A percentile compares a stretch with the other conserved stretches of the same genome.
Evolutionary conservation across 2,888 invertebrate genomes (phyloP).

Genomic region (Matsumyia berberina): DNA sequence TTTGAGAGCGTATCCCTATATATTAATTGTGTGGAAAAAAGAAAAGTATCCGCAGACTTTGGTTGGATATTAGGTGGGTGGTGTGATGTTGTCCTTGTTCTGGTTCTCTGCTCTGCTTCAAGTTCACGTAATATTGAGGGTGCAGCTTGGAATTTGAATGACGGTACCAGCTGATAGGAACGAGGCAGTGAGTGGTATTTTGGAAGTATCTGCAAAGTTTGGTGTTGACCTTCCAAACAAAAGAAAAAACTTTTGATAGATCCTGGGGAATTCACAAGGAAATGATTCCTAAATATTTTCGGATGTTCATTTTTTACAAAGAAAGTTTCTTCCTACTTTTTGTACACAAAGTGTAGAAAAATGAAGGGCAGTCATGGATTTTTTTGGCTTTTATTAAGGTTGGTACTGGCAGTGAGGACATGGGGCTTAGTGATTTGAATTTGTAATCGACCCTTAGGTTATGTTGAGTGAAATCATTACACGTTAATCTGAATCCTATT

Average conservation of each 20-base stretch:
- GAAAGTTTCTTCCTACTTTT: too few relatives aligned
- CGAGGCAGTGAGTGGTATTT: not conserved
- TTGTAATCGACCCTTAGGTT: too few relatives aligned
- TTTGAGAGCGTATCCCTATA: conserved; percentile 1
- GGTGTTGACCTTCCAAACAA: conserved; percentile 13
- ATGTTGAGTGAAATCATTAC: too few relatives aligned
- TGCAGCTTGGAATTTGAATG: conserved; percentile 6
- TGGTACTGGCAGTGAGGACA: too few relatives aligned
- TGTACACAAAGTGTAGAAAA: too few relatives aligned
- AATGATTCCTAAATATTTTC: not conserved
- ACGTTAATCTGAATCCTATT: too few relatives aligned
- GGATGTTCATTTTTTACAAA: not conserved
- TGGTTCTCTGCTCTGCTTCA: not conserved
- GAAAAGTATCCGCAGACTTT: not conserved
- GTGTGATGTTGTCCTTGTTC: too few relatives aligned
- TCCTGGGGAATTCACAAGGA: not conserved
- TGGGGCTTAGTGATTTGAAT: too few relatives aligned
- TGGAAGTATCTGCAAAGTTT: conserved; percentile 17
- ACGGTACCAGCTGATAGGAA: conserved; percentile 12
- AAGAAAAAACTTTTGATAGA: conserved; percentile 13
- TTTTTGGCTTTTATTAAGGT: too few relatives aligned
- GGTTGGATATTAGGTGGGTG: not conserved
- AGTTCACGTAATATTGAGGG: conserved; percentile 17
- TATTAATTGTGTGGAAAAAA: conserved; percentile 26
- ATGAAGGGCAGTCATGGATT: too few relatives aligned